Evolutionary conservation across 2,113 vertebrate genomes (phyloP), one percentile per base, ranked within the genome.

Genomic region (Haemorhous mexicanus): DNA sequence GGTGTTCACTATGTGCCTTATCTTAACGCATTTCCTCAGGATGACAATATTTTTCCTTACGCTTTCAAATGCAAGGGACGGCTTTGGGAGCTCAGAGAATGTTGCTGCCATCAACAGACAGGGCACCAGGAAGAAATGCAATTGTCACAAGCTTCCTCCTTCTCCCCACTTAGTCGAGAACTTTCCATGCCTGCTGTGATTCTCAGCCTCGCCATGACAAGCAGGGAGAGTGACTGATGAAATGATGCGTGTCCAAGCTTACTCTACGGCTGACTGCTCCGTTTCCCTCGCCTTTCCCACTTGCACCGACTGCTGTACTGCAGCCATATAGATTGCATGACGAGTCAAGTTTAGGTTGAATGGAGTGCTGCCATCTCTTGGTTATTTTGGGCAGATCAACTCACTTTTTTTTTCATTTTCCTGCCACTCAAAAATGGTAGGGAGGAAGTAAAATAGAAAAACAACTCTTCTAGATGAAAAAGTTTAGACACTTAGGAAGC

Each of bases 361-460:
- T 75, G 68, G 92, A 92, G 85, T 96, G 83, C 94, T 96, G 95
- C 95, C 94, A 96, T 86, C 95, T 96, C 61, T 96, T 89, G 93
- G 93, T 79, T 95, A 39, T 84, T 94, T 86, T 72, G 58, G 32
- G 85, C 64, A 92, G 90, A 72, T 52, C 68, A 81, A 46, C 20
- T 55, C 41, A 52, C 43, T 56, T 47, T 9, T 53, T 79, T 41
- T 86, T 83, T 79, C 23, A 13, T 94, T 92, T 93, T 85, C 50
- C 76, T 93, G 76, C 35, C 83, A 53, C 75, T 94, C 68, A 63
- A 68, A 43, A 80, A 44, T 20, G 47, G 43, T 56, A 80, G 47
- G 72, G 68, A 86, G 41, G 75, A 75, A 86, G 41, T 46, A 83
- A 92, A 35, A 50, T 2, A 77, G 39, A 56, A 88, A 84, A 91